These are phyloP conservation scores for Cricetomys ansorgei DNA, from an alignment of 2,113 vertebrate species.

Conservation along the genomic window DNA sequence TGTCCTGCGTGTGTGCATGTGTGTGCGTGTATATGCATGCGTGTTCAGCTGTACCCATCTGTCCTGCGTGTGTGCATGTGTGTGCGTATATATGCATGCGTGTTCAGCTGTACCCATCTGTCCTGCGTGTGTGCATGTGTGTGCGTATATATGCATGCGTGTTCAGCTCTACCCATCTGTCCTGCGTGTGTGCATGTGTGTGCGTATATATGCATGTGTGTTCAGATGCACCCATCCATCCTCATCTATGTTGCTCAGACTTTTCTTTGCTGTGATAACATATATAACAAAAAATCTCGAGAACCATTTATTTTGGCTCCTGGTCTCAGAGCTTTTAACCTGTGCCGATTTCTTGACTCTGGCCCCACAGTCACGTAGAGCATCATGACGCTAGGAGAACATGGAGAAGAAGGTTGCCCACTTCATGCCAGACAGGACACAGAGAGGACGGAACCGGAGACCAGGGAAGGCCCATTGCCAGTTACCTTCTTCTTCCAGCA, in stretches of 20 bases:
- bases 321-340: not conserved
- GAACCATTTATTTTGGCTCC: too few species aligned
- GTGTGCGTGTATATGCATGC: not conserved
- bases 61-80: not conserved
- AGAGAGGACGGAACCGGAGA: not conserved
- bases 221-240: not conserved
- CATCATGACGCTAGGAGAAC: accelerated
- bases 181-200: not conserved
- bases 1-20: not conserved
- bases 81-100: too few species aligned
- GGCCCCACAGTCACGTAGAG: not conserved
- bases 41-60: too few species aligned
- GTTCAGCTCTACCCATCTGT: too few species aligned
- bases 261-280: not conserved
- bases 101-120: not conserved
- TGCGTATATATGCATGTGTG: not conserved
- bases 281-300: too few species aligned
- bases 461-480: not conserved
- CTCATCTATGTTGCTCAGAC: not conserved
- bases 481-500: not conserved
- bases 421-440: not conserved
- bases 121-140: not conserved
- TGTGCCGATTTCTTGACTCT: too few species aligned
- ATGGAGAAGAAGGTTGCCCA: not conserved
- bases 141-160: not conserved